Conservation (phyloP, 2,888 invertebrate species). For the Heteromyza rotundicornis region DNA sequence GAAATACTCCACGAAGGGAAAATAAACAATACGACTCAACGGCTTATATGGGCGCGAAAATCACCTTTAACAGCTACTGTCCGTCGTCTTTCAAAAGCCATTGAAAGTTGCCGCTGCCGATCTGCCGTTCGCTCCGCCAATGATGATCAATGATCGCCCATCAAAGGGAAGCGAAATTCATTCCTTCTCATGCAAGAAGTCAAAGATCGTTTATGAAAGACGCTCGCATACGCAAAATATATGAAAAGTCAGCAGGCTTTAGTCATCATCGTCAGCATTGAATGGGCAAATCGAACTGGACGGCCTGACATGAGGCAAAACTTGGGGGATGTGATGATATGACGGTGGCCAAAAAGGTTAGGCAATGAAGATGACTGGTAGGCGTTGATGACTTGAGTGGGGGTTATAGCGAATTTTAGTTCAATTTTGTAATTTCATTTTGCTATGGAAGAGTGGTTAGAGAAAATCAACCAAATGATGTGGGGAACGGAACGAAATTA, state of each 20-base stretch:
- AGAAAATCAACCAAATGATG: too few relatives aligned
- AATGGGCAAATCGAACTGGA: too few relatives aligned
- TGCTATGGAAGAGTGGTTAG: too few relatives aligned
- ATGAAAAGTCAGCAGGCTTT: too few relatives aligned
- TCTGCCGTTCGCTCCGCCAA: not conserved
- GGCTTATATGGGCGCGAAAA: conserved; percentile 40
- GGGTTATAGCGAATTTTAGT: too few relatives aligned
- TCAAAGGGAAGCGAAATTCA: not conserved
- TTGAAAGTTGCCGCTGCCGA: not conserved
- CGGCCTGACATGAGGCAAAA: too few relatives aligned
- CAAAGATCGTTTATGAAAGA: conserved; percentile 13
- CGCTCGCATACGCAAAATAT: conserved; percentile 5
- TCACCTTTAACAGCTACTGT: conserved; percentile 30
- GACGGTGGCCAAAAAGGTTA: not conserved
- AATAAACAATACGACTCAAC: not conserved
- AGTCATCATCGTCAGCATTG: not conserved
- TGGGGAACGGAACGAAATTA: too few relatives aligned
- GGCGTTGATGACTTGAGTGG: not conserved
- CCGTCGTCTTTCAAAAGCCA: not conserved
- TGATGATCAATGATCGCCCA: not conserved
- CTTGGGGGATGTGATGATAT: not conserved
- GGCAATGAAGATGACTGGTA: not conserved
- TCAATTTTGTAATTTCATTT: too few relatives aligned
- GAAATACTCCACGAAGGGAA: not conserved
- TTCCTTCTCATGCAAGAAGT: not conserved